Base-by-base conservation (phyloP, 2,113 vertebrate genomes). In the Protobothrops mucrosquamatus region DNA sequence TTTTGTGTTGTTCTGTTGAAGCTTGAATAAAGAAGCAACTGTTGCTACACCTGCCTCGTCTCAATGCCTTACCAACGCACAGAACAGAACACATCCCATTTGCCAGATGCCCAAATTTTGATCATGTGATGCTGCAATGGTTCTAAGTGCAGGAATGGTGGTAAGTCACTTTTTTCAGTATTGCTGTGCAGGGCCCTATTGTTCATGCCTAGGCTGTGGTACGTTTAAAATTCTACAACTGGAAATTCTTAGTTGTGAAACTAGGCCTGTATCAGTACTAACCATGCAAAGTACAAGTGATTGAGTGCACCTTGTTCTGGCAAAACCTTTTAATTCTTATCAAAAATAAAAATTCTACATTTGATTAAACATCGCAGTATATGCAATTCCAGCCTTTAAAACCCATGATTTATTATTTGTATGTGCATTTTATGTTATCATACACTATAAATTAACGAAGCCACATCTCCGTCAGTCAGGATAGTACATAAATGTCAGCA, bases 401-500 rank as follows among this genome's bases (percentile, higher is more conserved):
- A 29, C 93, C 89, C 39, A 93, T 87, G 74, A 92, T 69, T 51
- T 87, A 94, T 94, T 96, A 85, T 18, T 95, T 89, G 95, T 92
- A 95, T 95, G 93, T 95, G 95, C 95, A 96, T 97, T 96, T 96
- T 93, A 97, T 94, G 92, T 93, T 81, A 95, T 59, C 69, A 92
- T 90, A 69, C 94, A 96, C 95, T 95, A 96, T 94, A 95, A 95
- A 95, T 97, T 95, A 97, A 94, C 87, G 92, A 92, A 95, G 92
- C 85, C 24, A 87, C 86, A 94, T 94, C 95, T 95, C 94, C 51
- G 93, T 92, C 88, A 91, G 95, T 93, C 93, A 81, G n/a, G 74
- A 94, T 91, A 64, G 93, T 95, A 96, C 81, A 94, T 96, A 97
- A 97, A 97, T 97, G 96, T 95, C 96, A 97, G 94, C 86, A 93